These are phyloP conservation scores for Drosophila ohnishii DNA, from an alignment of 1,140 invertebrate species.

Conservation along the genomic window DNA sequence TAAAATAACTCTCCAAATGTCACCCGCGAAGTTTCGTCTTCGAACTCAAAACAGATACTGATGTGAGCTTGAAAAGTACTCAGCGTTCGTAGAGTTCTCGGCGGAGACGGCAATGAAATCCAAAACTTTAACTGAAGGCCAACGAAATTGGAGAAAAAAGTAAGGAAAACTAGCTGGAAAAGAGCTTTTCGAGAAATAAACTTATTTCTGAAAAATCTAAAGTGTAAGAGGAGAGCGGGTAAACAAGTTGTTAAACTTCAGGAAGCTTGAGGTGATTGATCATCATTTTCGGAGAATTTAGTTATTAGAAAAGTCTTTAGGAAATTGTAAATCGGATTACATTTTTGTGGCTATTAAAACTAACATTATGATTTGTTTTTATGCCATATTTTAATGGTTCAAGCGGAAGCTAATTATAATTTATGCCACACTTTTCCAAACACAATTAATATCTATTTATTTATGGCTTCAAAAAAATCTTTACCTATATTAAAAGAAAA, in stretches of 20 bases:
- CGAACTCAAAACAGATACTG: slow-evolving; percentile 33
- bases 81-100: neutral
- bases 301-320: neutral
- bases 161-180: neutral
- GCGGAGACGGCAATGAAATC: slow-evolving; percentile 6
- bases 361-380: neutral
- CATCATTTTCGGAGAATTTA: slow-evolving; percentile 1
- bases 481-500: neutral
- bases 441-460: neutral
- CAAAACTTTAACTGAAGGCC: slow-evolving; percentile 29
- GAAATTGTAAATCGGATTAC: neutral
- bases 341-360: neutral
- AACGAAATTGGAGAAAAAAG: slow-evolving; percentile 18
- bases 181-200: neutral
- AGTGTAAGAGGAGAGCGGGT: slow-evolving; percentile 5
- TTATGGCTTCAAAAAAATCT: neutral
- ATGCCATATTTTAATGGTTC: neutral
- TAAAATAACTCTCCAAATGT: neutral
- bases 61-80: neutral
- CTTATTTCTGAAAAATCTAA: neutral
- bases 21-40: slow-evolving; percentile 24
- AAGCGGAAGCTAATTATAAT: slow-evolving; percentile 5
- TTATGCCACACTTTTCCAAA: neutral
- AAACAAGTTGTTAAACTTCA: neutral
- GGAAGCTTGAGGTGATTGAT: neutral